phyloP scores from a whole-genome alignment of 2,797 vertebrate species.

The Melanotaenia trifasciata region DNA sequence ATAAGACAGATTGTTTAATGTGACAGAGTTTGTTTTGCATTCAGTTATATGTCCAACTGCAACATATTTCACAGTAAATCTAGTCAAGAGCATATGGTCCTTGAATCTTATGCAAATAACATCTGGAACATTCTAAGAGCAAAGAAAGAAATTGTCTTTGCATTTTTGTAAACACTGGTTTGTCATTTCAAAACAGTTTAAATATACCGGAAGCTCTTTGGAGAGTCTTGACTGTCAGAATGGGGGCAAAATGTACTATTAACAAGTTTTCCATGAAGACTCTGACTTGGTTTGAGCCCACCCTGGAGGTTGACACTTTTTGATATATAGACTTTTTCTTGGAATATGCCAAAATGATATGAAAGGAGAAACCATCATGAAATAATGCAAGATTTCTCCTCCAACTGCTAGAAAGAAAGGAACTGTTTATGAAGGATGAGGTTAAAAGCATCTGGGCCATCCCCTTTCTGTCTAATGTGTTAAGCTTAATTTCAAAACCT shows the following conservation, averaged over 20 bases:
- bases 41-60: slow-evolving; percentile 35
- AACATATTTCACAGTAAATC: slow-evolving; percentile 54
- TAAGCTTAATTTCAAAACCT: slow-evolving; percentile 32
- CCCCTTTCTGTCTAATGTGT: slow-evolving; percentile 35
- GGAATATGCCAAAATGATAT: slow-evolving; percentile 49
- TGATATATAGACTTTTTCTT: slow-evolving; percentile 68
- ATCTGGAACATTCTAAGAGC: slow-evolving; percentile 35
- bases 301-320: slow-evolving; percentile 69
- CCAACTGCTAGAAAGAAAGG: slow-evolving; percentile 33
- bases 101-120: slow-evolving; percentile 64
- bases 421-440: slow-evolving; percentile 20
- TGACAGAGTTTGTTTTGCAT: slow-evolving; percentile 24
- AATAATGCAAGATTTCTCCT: slow-evolving; percentile 32
- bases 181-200: slow-evolving; percentile 48
- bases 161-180: slow-evolving; percentile 33
- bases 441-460: slow-evolving; percentile 27
- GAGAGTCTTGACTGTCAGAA: slow-evolving; percentile 54
- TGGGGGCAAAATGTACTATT: slow-evolving; percentile 59
- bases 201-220: slow-evolving; percentile 41
- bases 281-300: slow-evolving; percentile 63
- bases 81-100: slow-evolving; percentile 69
- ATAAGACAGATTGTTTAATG: slow-evolving; percentile 23
- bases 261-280: slow-evolving; percentile 47
- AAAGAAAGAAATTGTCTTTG: slow-evolving; percentile 43
- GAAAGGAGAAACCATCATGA: slow-evolving; percentile 24